phyloP scores from a whole-genome alignment of 1,140 invertebrate species.

The Choristoneura fumiferana region DNA sequence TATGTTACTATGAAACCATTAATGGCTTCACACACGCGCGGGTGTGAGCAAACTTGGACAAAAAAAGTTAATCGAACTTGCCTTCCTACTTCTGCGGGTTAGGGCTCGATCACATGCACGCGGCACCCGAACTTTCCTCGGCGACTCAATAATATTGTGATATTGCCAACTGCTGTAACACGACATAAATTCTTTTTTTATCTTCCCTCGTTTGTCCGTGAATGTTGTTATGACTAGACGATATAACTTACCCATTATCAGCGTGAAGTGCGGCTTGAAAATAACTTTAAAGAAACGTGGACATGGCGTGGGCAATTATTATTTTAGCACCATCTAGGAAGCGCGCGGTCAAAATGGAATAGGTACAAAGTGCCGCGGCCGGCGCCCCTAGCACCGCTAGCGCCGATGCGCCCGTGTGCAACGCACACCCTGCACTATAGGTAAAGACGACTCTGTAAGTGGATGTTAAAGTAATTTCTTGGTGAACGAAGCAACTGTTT shows the following conservation, averaged over 20 bases:
- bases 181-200: conserved; percentile 2
- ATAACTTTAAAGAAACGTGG: not conserved
- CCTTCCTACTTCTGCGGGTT: not conserved
- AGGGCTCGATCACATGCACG: conserved; percentile 1
- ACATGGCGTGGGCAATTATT: too few relatives aligned
- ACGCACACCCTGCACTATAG: too few relatives aligned
- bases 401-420: too few relatives aligned
- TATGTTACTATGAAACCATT: not conserved
- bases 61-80: conserved; percentile 5
- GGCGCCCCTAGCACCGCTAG: too few relatives aligned
- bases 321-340: too few relatives aligned
- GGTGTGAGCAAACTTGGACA: not conserved
- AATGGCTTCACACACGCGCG: not conserved
- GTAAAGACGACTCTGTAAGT: too few relatives aligned
- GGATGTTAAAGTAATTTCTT: too few relatives aligned
- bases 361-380: too few relatives aligned
- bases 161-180: not conserved
- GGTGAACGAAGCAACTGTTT: conserved; percentile 6
- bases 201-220: not conserved
- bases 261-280: not conserved
- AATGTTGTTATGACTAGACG: not conserved
- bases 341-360: too few relatives aligned
- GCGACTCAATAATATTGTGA: conserved; percentile 14
- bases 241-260: not conserved
- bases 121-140: conserved; percentile 7